Evolutionary conservation across 2,888 invertebrate species (phyloP), one percentile per base, ranked within the genome.

Genomic region (Drosophila meridiana): DNA sequence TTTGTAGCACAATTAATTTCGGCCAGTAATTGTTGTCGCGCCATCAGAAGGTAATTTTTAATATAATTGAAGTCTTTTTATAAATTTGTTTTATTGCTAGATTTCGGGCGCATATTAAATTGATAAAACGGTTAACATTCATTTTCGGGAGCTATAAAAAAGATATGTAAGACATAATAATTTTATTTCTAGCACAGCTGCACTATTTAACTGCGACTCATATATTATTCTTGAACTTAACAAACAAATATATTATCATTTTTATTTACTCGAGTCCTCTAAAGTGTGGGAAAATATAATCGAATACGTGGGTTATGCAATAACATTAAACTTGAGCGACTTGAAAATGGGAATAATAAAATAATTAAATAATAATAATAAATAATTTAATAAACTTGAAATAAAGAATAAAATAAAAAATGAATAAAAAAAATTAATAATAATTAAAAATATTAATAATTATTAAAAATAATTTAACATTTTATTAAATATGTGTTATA

Each of bases 71-170:
- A 11, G 34, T 52, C 34, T 34, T 8, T 55, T 38, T 55, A 2
- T 8, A 28, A 28, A 55, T 42, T 42, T 30, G n/a, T 32, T 40
- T 56, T 42, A 42, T 42, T 30, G 56, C 56, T 11, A 32, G 56
- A 56, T 56, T 32, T 42, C 6, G 28, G 14, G 30, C 7, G 2
- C n/a, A 7, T 26, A 26, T 53, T 53, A 14, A 38, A 14, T 28
- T 28, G 53, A 55, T 55, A 55, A 55, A 55, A 38, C 45, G 14
- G 53, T 38, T 4, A 55, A 14, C 53, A 55, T 55, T 38, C 4
- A 55, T 55, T 36, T 55, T 14, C 4, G 7, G 26, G 14, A 14
- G 26, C 26, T 38, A 38, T 28, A 4, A 14, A 38, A 26, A 36
- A 36, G 26, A 53, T 20, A 26, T 52, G 11, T 52, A 13, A 53